Base-by-base conservation (phyloP, 2,797 vertebrate species). In the Periophthalmus magnuspinnatus region DNA sequence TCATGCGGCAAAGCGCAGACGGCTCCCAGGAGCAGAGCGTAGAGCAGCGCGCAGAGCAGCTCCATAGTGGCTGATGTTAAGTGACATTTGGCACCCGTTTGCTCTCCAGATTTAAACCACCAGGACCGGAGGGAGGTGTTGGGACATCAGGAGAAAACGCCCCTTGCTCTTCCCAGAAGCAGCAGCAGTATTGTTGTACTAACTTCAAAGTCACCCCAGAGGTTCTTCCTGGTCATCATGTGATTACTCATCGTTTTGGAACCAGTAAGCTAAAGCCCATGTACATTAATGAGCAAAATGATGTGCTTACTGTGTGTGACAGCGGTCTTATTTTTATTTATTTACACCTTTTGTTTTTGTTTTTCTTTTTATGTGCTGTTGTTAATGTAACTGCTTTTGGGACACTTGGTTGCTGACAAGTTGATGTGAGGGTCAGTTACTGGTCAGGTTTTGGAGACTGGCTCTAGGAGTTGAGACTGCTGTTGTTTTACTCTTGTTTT, bases 1-100 rank as follows among this genome's bases (percentile, higher is more conserved):
- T 89, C 79, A 57, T 84, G 78, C 9, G 77, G 79, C 38, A 67
- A 84, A 52, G 88, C 86, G 36, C 45, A 69, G 65, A 69, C 84
- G 10, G 78, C 71, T 10, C 41, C 73, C 17, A 90, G 14, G 45
- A 84, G 68, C 70, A 82, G 11, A 22, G 74, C 71, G 54, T 60
- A 86, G 75, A 69, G 60, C 28, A 84, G 67, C 50, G 55, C 65
- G 16, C 68, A 88, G 76, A 71, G n/a, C 65, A 83, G 10, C 69
- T 89, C 83, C 93, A 94, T 94, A 60, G 66, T 60, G 76, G 62
- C 41, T 47, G 38, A 47, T 47, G 76, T 3, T 61, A 61, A 55
- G 5, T 61, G 65, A 9, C 70, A 74, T 64, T 70, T 82, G 71
- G 34, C 59, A 47, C 62, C 59, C 69, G 34, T 60, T 75, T 60